A percentile compares a stretch with the other conserved stretches of the same genome.
phyloP scores from a whole-genome alignment of 1,140 invertebrate species.

The Aphelenchoides besseyi region DNA sequence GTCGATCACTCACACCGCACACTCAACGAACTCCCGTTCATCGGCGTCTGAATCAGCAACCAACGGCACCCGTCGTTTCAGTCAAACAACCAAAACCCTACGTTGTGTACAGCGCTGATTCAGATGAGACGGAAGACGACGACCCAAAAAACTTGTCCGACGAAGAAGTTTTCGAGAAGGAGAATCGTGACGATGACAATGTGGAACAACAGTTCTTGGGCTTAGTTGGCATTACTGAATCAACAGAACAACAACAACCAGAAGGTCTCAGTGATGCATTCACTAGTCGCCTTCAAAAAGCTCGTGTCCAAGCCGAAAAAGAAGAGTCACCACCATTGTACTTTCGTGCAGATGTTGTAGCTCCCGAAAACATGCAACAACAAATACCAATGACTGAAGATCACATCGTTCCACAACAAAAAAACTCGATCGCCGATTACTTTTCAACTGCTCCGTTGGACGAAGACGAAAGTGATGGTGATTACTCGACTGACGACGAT shows the following conservation, averaged over 20 bases:
- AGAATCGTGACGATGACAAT: not conserved
- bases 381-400: not conserved
- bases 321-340: not conserved
- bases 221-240: not conserved
- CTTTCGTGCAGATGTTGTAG: not conserved
- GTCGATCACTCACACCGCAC: not conserved
- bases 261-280: not conserved
- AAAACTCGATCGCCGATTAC: not conserved
- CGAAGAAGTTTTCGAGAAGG: slow-evolving; percentile 1
- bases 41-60: not conserved
- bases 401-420: not conserved
- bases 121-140: not conserved
- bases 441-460: not conserved
- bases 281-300: not conserved
- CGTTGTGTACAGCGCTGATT: not conserved
- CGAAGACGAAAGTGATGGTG: not conserved
- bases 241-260: not conserved
- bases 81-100: not conserved
- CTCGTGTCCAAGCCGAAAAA: not conserved
- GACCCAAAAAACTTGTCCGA: not conserved
- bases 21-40: not conserved
- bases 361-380: not conserved
- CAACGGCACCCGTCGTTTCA: not conserved
- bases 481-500: not conserved
- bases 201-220: not conserved